Conservation (phyloP, 2,797 vertebrate species). For the Ibycter americanus region DNA sequence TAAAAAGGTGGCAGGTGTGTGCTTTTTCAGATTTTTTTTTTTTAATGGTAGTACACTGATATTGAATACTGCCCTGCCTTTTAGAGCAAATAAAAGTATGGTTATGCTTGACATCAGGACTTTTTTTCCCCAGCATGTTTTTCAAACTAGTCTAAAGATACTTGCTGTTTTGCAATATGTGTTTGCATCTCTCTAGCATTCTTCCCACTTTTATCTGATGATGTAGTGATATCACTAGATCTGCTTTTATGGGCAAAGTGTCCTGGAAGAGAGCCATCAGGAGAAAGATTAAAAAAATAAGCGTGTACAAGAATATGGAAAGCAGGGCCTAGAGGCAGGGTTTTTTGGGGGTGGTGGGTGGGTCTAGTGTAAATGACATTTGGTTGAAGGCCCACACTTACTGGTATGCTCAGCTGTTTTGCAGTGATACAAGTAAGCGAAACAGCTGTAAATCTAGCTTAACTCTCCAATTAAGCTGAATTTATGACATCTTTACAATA, state of each 20-base stretch:
- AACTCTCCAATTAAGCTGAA: not conserved
- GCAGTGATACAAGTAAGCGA: not conserved
- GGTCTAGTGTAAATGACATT: not conserved
- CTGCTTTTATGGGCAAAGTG: not conserved
- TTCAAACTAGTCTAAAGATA: not conserved
- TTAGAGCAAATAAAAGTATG: not conserved
- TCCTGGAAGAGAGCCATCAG: not conserved
- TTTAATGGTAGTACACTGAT: not conserved
- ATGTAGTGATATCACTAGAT: not conserved
- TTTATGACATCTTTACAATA: slow-evolving; percentile 23
- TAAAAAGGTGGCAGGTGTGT: not conserved
- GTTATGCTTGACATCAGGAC: not conserved
- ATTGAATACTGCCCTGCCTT: not conserved
- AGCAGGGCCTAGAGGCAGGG: not conserved
- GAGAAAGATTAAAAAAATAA: not conserved
- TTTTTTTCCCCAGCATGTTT: not conserved
- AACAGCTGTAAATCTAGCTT: not conserved
- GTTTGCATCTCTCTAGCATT: not conserved
- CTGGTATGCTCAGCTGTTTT: not conserved
- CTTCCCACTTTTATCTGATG: not conserved
- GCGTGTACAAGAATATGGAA: not conserved
- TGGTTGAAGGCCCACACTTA: fast-evolving
- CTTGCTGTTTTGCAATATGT: not conserved
- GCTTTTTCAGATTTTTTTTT: not conserved
- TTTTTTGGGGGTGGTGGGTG: not conserved